phyloP scores from a whole-genome alignment of 2,797 vertebrate species.

The Micromesistius poutassou region DNA sequence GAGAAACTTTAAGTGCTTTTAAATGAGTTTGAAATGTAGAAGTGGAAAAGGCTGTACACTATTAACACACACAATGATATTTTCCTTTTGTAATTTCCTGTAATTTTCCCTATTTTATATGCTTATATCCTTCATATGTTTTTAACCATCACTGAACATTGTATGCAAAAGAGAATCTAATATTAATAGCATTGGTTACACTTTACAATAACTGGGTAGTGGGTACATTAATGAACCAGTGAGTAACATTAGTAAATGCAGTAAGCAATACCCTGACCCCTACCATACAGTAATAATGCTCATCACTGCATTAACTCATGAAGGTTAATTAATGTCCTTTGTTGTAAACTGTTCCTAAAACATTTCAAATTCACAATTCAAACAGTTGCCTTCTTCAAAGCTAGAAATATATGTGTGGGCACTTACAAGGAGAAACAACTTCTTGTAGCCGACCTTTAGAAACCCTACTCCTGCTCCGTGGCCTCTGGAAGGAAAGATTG shows the following conservation, averaged over 20 bases:
- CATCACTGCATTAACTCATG: too few species aligned
- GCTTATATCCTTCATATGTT: background rate
- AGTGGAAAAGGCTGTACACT: too few species aligned
- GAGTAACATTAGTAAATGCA: too few species aligned
- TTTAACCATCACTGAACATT: background rate
- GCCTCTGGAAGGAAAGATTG: constrained; percentile 53
- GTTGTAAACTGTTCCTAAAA: too few species aligned
- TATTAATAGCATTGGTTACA: too few species aligned
- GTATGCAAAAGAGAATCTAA: background rate
- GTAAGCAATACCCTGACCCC: too few species aligned
- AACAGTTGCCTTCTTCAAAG: background rate
- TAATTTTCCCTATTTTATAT: background rate
- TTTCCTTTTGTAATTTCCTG: background rate
- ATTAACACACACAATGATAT: background rate
- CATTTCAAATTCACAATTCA: too few species aligned
- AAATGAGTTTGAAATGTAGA: background rate
- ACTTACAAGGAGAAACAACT: constrained; percentile 90
- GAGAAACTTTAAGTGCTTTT: background rate
- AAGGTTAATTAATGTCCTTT: background rate
- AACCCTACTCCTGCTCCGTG: constrained; percentile 80
- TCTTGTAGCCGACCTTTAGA: constrained; percentile 91
- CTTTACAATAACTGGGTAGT: too few species aligned
- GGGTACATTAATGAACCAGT: too few species aligned
- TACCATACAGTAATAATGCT: too few species aligned
- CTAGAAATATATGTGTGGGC: background rate